Percentiles rank a stretch among this genome's conserved stretches.
Conservation (phyloP, 2,888 invertebrate genomes). For the Poecilus cupreus region DNA sequence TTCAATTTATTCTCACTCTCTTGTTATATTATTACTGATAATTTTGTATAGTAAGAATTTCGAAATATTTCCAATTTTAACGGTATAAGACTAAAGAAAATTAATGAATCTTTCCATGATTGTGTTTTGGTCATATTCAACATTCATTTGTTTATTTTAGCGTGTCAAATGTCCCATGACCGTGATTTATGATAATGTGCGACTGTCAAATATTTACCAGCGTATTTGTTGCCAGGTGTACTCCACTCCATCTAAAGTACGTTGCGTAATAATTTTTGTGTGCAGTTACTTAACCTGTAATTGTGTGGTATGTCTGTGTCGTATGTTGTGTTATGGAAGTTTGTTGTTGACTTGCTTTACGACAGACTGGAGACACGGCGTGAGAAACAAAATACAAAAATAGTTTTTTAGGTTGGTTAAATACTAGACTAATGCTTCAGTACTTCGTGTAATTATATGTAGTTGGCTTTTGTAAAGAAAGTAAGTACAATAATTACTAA, state of each 20-base stretch:
- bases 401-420: conserved; percentile 6
- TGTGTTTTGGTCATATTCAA: not conserved
- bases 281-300: not conserved
- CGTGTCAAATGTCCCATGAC: conserved; percentile 3
- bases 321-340: too few relatives aligned
- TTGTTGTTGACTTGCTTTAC: not conserved
- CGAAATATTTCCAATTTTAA: not conserved
- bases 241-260: not conserved
- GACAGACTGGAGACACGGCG: not conserved
- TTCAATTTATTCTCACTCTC: too few relatives aligned
- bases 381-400: conserved; percentile 17
- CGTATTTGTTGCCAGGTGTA: conserved; percentile 3
- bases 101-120: not conserved
- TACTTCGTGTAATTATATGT: not conserved
- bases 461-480: not conserved
- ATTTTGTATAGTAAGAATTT: too few relatives aligned
- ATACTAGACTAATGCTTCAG: not conserved
- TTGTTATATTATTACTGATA: too few relatives aligned
- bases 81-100: not conserved
- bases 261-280: conserved; percentile 26
- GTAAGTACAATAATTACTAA: not conserved
- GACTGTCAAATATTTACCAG: conserved; percentile 23
- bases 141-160: not conserved
- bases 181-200: conserved; percentile 3
- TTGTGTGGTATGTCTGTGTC: too few relatives aligned